Evolutionary conservation across 2,888 invertebrate genomes (phyloP).

Genomic region (Drosophila mimetica): DNA sequence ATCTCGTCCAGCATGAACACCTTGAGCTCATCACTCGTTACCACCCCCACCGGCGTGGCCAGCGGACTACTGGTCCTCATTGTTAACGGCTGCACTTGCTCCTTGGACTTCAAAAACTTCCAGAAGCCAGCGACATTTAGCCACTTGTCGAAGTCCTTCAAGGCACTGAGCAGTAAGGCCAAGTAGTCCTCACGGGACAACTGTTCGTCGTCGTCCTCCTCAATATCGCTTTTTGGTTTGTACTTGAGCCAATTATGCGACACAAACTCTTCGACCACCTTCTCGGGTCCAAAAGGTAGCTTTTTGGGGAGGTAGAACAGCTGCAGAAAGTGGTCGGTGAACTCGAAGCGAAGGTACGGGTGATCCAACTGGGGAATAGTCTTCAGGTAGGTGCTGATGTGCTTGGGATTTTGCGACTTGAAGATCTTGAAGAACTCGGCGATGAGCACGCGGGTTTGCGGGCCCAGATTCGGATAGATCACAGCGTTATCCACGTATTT

Average conservation of each 20-base stretch:
- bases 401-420: conserved; percentile 64
- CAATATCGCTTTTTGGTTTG: conserved; percentile 55
- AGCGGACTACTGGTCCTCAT: conserved; percentile 57
- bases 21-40: conserved; percentile 53
- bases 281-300: conserved; percentile 70
- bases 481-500: conserved; percentile 66
- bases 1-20: conserved; percentile 63
- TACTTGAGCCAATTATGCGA: conserved; percentile 78
- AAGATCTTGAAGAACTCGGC: conserved; percentile 77
- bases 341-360: conserved; percentile 78
- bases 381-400: conserved; percentile 71
- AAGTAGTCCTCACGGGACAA: conserved; percentile 79
- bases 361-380: conserved; percentile 72
- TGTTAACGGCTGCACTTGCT: conserved; percentile 52
- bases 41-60: conserved; percentile 55
- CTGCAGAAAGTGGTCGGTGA: conserved; percentile 79
- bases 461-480: conserved; percentile 75
- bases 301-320: conserved; percentile 68
- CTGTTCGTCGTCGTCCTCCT: conserved; percentile 49
- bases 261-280: conserved; percentile 76
- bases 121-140: conserved; percentile 70
- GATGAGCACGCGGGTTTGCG: conserved; percentile 70
- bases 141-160: conserved; percentile 77
- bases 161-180: conserved; percentile 69
- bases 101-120: conserved; percentile 60